Percentiles rank a stretch among this genome's conserved stretches.
phyloP scores from a whole-genome alignment of 2,797 vertebrate genomes.

The Bradypodion pumilum region DNA sequence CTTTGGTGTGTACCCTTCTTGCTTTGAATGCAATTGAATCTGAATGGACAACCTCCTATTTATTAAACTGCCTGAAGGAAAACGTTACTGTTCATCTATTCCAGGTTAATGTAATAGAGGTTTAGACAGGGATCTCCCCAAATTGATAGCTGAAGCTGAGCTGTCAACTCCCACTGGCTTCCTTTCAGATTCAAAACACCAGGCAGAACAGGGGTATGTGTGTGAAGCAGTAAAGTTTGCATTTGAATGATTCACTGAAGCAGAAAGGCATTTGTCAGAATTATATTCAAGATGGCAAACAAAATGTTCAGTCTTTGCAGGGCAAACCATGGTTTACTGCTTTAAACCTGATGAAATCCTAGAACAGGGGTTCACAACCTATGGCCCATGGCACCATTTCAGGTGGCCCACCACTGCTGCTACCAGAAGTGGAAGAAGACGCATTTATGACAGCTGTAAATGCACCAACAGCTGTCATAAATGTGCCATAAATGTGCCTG shows the following conservation, averaged over 20 bases:
- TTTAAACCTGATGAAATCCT: too few relatives aligned
- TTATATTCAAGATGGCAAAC: background rate
- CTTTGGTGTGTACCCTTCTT: background rate
- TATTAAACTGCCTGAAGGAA: background rate
- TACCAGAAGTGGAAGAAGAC: too few relatives aligned
- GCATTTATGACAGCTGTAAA: too few relatives aligned
- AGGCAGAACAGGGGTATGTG: conserved; percentile 14
- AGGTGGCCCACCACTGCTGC: too few relatives aligned
- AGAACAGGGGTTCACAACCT: too few relatives aligned
- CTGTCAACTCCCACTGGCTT: background rate
- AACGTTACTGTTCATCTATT: background rate
- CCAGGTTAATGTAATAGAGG: background rate
- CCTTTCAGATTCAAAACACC: background rate
- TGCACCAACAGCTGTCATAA: too few relatives aligned
- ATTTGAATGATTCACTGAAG: conserved; percentile 26
- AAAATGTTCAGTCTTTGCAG: background rate
- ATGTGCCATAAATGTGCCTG: too few relatives aligned
- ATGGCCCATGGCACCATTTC: too few relatives aligned
- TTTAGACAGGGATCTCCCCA: conserved; percentile 18
- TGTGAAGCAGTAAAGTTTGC: conserved; percentile 14
- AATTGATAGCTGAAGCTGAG: background rate
- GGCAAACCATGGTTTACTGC: background rate
- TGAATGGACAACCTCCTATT: background rate
- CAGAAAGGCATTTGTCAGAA: background rate
- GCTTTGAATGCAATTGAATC: background rate